Conservation (phyloP, 2,888 invertebrate genomes). For the Dolichopus griseipennis region DNA sequence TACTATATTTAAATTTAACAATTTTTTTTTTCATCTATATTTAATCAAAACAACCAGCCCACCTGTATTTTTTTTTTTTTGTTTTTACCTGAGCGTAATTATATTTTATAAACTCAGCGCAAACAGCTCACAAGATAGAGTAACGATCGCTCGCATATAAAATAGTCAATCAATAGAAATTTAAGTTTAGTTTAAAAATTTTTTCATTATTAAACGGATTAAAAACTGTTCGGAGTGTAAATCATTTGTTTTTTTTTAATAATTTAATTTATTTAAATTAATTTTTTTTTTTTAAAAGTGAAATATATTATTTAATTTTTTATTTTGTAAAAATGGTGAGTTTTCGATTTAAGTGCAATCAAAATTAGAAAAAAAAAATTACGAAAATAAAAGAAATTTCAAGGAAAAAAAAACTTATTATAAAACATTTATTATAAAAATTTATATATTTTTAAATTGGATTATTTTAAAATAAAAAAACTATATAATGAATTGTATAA, state of each 20-base stretch:
- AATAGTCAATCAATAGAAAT: background rate
- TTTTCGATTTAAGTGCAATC: background rate
- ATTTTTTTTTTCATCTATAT: background rate
- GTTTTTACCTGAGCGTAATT: background rate
- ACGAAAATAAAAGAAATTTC: too few species aligned
- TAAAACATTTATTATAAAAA: too few species aligned
- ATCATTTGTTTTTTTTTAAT: background rate
- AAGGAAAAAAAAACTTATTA: too few species aligned
- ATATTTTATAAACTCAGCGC: background rate
- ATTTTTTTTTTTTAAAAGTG: background rate
- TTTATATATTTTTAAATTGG: too few species aligned
- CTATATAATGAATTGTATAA: too few species aligned
- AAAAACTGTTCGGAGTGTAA: background rate
- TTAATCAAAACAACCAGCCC: constrained; percentile 2
- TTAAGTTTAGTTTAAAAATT: background rate
- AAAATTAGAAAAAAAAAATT: too few species aligned
- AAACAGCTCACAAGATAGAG: too few species aligned
- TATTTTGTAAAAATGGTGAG: background rate
- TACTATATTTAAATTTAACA: background rate
- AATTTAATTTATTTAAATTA: too few species aligned
- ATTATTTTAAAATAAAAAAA: too few species aligned
- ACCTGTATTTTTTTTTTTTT: too few species aligned
- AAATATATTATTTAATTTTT: background rate
- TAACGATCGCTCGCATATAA: background rate
- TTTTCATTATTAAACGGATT: background rate